Conservation (phyloP, 1,140 invertebrate genomes). For the Lucilia sericata region DNA sequence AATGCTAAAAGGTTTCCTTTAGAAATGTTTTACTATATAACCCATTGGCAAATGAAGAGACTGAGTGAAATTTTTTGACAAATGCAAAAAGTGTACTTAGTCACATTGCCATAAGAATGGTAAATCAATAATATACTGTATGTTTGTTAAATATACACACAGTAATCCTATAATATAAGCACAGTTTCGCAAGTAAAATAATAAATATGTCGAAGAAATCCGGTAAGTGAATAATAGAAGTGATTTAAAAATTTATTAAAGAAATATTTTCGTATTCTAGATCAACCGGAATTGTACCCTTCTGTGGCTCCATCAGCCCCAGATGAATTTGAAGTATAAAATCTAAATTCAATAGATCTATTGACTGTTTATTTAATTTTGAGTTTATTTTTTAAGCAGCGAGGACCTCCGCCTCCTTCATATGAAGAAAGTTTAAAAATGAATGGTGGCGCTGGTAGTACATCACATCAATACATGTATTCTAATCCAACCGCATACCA, state of each 20-base stretch:
- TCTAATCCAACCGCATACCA: neutral
- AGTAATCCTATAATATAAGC: no score
- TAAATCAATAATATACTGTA: no score
- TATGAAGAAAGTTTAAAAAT: constrained; percentile 61
- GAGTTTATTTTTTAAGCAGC: neutral
- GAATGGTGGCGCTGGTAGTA: constrained; percentile 17
- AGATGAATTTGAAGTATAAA: constrained; percentile 22
- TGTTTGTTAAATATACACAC: no score
- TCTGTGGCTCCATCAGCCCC: neutral
- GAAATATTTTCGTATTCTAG: neutral
- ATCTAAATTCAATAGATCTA: neutral
- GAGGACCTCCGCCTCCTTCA: constrained; percentile 58
- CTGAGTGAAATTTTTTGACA: no score
- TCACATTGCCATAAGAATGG: no score
- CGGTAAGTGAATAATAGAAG: neutral
- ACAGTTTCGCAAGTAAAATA: neutral
- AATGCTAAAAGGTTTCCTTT: no score
- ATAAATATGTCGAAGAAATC: neutral
- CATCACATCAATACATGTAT: constrained; percentile 52
- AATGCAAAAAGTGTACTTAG: no score
- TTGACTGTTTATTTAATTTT: neutral
- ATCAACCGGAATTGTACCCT: constrained; percentile 12
- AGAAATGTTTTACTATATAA: no score
- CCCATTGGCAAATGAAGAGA: no score
- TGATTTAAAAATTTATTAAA: neutral